These are phyloP conservation scores for Rallus limicola DNA, from an alignment of 2,113 vertebrate species.

Conservation along the genomic window DNA sequence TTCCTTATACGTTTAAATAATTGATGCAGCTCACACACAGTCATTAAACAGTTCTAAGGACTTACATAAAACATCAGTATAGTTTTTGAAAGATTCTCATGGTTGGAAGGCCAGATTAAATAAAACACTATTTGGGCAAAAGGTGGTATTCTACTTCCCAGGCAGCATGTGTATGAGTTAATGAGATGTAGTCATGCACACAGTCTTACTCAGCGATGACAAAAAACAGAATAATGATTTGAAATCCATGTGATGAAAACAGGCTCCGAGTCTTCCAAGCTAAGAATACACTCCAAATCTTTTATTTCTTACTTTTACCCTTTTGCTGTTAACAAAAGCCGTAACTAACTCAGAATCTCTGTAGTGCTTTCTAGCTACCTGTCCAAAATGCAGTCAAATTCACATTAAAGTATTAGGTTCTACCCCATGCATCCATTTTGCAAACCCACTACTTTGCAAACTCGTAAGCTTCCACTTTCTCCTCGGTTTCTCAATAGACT, in stretches of 20 bases:
- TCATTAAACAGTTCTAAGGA: background rate
- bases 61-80: background rate
- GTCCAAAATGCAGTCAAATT: background rate
- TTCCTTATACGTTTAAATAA: background rate
- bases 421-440: background rate
- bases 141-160: background rate
- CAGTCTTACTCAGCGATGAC: background rate
- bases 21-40: background rate
- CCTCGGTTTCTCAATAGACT: background rate
- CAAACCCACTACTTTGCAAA: background rate
- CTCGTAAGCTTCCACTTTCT: background rate
- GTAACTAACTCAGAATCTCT: background rate
- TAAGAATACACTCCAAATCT: constrained; percentile 1
- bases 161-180: background rate
- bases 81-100: background rate
- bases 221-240: constrained; percentile 29
- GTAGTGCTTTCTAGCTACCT: background rate
- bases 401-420: background rate
- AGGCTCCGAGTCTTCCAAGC: background rate
- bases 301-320: constrained; percentile 3
- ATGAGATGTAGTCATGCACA: background rate
- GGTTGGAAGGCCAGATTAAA: constrained; percentile 6
- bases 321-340: constrained; percentile 22
- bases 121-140: background rate
- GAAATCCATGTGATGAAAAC: constrained; percentile 31